Evolutionary conservation across 2,888 invertebrate species (phyloP), one percentile per base, ranked within the genome.

Genomic region (Caenorhabditis uteleia): DNA sequence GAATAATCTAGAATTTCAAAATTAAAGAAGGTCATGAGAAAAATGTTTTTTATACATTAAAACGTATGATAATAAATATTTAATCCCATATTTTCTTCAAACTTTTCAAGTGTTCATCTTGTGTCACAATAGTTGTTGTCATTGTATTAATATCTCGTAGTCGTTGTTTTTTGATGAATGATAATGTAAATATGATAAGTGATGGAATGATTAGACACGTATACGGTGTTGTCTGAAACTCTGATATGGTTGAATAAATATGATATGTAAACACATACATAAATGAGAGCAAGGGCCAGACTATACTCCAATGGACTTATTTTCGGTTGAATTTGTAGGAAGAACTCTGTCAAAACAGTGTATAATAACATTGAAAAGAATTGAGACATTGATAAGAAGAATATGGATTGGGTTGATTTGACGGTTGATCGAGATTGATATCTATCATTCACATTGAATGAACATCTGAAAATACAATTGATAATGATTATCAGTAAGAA

Each of bases 171-270:
- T 43, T 54, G 34, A 54, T 54, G 31, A 49, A 60, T 1, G 16
- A 21, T 23, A 60, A 18, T 8, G 60, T 60, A 12, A 60, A 7
- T 3, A 54, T 25, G n/a, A 60, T 49, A 1, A 60, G 25, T 7
- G 47, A 26, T 4, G 60, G 54, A 7, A 54, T 54, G 8, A 40
- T 48, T 16, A 54, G 12, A 23, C 60, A 60, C 2, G 54, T 21
- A 29, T 60, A 60, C 12, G 53, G 60, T 12, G 60, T 54, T 21
- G 54, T 60, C 60, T 60, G 60, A 12, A 60, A 57, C 25, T 25
- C n/a, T n/a, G n/a, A n/a, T n/a, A n/a, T n/a, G n/a, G n/a, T n/a
- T n/a, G n/a, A n/a, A n/a, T n/a, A n/a, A n/a, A n/a, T n/a, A n/a
- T n/a, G n/a, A n/a, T n/a, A n/a, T n/a, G n/a, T n/a, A n/a, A n/a